Percentiles rank a stretch among this genome's conserved stretches.
phyloP scores from a whole-genome alignment of 2,113 vertebrate species.

The Aramus guarauna region DNA sequence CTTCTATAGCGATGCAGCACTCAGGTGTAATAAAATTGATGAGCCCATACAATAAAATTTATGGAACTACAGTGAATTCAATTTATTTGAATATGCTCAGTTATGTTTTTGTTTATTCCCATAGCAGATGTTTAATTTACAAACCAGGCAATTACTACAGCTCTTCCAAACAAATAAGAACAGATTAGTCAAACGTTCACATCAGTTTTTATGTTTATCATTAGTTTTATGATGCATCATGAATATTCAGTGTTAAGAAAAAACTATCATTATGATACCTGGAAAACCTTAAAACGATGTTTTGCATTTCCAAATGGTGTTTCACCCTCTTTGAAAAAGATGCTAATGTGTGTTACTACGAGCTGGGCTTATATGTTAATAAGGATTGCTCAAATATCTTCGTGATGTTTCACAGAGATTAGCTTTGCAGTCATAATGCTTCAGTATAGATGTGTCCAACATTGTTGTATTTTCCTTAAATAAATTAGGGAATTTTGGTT shows the following conservation, averaged over 20 bases:
- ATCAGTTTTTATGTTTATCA: constrained; percentile 87
- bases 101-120: constrained; percentile 86
- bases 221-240: constrained; percentile 82
- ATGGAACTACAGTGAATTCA: constrained; percentile 77
- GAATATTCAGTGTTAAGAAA: constrained; percentile 80
- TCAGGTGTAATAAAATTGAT: constrained; percentile 77
- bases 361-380: constrained; percentile 16
- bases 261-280: constrained; percentile 73
- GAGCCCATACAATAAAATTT: constrained; percentile 77
- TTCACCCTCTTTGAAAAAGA: constrained; percentile 46
- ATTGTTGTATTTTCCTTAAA: background rate
- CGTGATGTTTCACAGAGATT: background rate
- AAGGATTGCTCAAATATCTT: background rate
- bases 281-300: constrained; percentile 72
- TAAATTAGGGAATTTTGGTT: background rate
- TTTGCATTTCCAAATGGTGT: constrained; percentile 62
- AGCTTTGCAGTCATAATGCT: background rate
- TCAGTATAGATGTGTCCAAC: background rate
- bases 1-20: background rate
- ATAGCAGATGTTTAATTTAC: constrained; percentile 86
- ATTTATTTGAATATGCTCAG: constrained; percentile 82
- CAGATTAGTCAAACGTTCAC: constrained; percentile 81
- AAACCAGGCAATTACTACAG: constrained; percentile 79
- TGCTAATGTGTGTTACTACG: constrained; percentile 34
- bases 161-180: constrained; percentile 83